A percentile compares a stretch with the other conserved stretches of the same genome.
Evolutionary conservation across 2,113 vertebrate species (phyloP).

Genomic region (Siniperca chuatsi): DNA sequence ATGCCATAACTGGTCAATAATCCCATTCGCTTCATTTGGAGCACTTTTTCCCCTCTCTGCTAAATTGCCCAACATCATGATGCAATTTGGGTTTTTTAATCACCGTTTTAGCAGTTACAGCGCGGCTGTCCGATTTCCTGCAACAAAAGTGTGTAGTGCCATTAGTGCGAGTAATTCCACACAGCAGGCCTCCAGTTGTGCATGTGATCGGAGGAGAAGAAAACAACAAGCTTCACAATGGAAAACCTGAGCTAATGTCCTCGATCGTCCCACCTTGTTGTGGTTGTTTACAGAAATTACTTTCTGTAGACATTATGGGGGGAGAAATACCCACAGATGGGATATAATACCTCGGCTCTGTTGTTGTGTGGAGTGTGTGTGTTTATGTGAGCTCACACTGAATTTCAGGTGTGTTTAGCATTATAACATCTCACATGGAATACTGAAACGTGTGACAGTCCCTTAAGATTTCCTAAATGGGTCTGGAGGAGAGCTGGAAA

Average conservation of each 20-base stretch:
- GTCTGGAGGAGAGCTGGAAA: slow-evolving; percentile 56
- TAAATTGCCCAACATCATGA: slow-evolving; percentile 83
- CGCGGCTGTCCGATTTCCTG: slow-evolving; percentile 86
- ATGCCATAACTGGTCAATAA: slow-evolving; percentile 71
- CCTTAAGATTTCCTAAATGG: slow-evolving; percentile 62
- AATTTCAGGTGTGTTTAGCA: slow-evolving; percentile 64
- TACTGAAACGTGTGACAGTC: slow-evolving; percentile 37
- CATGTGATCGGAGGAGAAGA: slow-evolving; percentile 74
- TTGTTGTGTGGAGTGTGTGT: slow-evolving; percentile 17
- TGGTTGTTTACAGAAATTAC: slow-evolving; percentile 65
- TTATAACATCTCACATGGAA: slow-evolving; percentile 28
- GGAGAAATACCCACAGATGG: slow-evolving; percentile 55
- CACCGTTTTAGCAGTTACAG: slow-evolving; percentile 85
- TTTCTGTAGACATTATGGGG: slow-evolving; percentile 58
- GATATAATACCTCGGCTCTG: slow-evolving; percentile 31
- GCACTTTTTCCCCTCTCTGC: slow-evolving; percentile 34
- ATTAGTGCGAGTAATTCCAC: slow-evolving; percentile 86
- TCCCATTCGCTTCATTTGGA: slow-evolving; percentile 71
- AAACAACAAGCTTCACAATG: slow-evolving; percentile 74
- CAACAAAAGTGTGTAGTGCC: slow-evolving; percentile 84
- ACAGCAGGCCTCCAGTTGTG: slow-evolving; percentile 85
- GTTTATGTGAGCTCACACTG: background rate
- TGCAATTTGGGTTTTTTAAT: slow-evolving; percentile 86
- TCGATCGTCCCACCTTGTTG: slow-evolving; percentile 74
- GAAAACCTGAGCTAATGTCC: slow-evolving; percentile 80